Evolutionary conservation across 2,888 invertebrate species (phyloP), one percentile per base, ranked within the genome.

Genomic region (Acleris laterana): DNA sequence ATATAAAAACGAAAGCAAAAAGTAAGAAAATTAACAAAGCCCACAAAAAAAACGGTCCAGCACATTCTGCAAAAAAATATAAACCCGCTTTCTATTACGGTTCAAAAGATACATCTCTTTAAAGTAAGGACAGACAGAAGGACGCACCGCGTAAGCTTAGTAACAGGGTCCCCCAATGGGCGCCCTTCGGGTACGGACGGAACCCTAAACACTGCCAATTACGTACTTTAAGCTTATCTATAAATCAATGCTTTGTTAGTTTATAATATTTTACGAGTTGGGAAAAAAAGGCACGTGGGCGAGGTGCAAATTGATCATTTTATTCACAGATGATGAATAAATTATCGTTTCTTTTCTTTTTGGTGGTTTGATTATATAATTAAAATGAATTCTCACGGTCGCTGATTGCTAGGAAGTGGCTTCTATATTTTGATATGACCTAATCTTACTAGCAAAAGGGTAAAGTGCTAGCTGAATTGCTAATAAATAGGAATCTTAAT

Each of bases 251-350:
- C 28, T 63, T 52, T 4, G 16, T 53, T 17, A 32, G 38, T 28
- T 20, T 49, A 32, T 13, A 53, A 38, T 48, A 17, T 16, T 16
- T 7, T 32, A 28, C 17, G 46, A 20, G 25, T 38, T 42, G 9
- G 16, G 7, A 6, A n/a, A 42, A 57, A 48, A 42, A 60, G n/a
- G 1, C 53, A 20, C 3, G 32, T 56, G 32, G 32, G 56, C 51
- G 57, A 52, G 46, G 38, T 51, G 57, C 46, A 32, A 66, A 66
- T 52, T 25, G 51, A 46, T 38, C 28, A 42, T 57, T 57, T 65
- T 22, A 65, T 56, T 61, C 32, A 65, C 9, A 9, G 46, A 5
- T 49, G 11, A 17, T 6, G 48, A n/a, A 28, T 55, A 55, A 42
- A 55, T 46, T 20, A 42, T 25, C 5, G 28, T 49, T 65, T 22